Evolutionary conservation across 2,113 vertebrate species (phyloP), one percentile per base, ranked within the genome.

Genomic region (Sapayoa aenigma): DNA sequence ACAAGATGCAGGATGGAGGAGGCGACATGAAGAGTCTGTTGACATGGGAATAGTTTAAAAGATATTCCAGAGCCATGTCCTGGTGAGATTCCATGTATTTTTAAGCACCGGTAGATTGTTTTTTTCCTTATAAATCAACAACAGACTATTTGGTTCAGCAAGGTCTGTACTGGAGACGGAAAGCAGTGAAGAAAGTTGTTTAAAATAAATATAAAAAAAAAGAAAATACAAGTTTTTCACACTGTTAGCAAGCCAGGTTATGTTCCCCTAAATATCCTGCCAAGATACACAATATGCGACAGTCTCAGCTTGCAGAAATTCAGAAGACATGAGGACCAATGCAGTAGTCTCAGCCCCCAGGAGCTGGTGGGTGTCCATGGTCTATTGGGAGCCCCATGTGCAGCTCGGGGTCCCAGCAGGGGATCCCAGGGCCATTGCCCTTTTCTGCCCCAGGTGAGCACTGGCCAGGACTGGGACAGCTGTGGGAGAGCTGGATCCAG

Each of bases 131-230:
- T 18, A 18, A 72, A 72, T 19, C 60, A 83, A 15, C 35, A 59
- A 0, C 49, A 33, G 59, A 58, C 23, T 4, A 12, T 60, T 69
- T 42, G 46, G 9, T 25, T 68, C 76, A 25, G 53, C 24, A 8
- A 42, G 67, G 5, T 35, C 79, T 75, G 83, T 65, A 72, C 72
- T 53, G 46, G 50, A 77, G 95, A 88, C 86, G 85, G 77, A 91
- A 93, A 94, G 77, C 89, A 95, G 90, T 6, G 19, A 59, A 80
- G 66, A 85, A 63, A 90, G 60, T 23, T 90, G 78, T 92, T 94
- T 80, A 59, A 94, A 89, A 73, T 20, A 33, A 53, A 59, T 63
- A n/a, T 18, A 17, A n/a, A 71, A 85, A 41, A 30, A 82, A 39
- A 37, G 37, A 53, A 89, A 94, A 41, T 24, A 20, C 22, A 9